These are phyloP conservation scores for Asbolus verrucosus DNA, from an alignment of 1,140 invertebrate genomes.

Conservation along the genomic window DNA sequence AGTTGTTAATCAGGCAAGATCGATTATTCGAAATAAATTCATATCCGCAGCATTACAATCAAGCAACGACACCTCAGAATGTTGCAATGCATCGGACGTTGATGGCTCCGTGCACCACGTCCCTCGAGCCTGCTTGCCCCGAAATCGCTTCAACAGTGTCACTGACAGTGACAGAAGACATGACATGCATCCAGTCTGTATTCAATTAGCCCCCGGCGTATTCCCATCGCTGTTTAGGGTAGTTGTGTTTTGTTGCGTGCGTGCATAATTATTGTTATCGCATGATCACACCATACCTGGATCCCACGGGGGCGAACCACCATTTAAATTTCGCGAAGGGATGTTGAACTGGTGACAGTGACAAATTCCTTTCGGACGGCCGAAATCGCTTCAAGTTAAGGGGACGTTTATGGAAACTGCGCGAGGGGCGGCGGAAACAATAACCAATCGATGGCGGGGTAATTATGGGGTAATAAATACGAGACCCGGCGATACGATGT, in stretches of 20 bases:
- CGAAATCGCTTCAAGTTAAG: no score
- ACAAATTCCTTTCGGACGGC: slow-evolving; percentile 2
- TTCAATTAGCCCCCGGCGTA: slow-evolving; percentile 7
- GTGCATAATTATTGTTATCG: slow-evolving; percentile 21
- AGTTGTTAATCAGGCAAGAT: slow-evolving; percentile 16
- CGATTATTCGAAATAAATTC: slow-evolving; percentile 13
- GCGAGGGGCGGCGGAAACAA: no score
- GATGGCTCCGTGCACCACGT: slow-evolving; percentile 6
- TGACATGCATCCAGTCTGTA: slow-evolving; percentile 12
- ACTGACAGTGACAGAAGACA: neutral
- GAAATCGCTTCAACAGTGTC: no score
- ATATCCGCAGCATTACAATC: neutral
- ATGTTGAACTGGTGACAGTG: slow-evolving; percentile 6
- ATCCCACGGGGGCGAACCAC: neutral
- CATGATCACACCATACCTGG: neutral
- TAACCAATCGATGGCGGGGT: no score
- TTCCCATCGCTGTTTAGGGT: neutral
- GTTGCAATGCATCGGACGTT: slow-evolving; percentile 3
- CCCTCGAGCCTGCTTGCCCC: no score
- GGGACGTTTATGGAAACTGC: no score
- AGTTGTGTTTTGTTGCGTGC: slow-evolving; percentile 13
- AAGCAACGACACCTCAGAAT: slow-evolving; percentile 18
- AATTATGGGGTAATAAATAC: neutral
- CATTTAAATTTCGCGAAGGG: neutral
- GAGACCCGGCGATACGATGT: neutral